Percentiles rank a stretch among this genome's conserved stretches.
These are phyloP conservation scores for Ageneiosus marmoratus DNA, from an alignment of 2,113 vertebrate genomes.

Conservation along the genomic window DNA sequence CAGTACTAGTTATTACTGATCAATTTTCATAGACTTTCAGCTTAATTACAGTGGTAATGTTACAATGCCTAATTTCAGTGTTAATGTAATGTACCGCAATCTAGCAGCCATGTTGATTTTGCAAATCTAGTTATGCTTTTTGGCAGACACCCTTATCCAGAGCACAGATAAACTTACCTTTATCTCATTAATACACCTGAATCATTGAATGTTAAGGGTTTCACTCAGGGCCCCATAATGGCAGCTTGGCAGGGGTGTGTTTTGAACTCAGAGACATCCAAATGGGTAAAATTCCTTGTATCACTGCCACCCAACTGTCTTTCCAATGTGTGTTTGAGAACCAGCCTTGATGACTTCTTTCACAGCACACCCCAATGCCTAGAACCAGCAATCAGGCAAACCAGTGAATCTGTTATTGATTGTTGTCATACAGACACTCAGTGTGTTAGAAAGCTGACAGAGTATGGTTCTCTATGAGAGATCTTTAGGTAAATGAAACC, in stretches of 20 bases:
- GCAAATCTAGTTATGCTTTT: no score
- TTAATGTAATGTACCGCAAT: no score
- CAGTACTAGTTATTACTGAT: neutral
- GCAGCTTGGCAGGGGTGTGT: no score
- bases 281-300: neutral
- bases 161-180: no score
- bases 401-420: no score
- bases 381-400: neutral
- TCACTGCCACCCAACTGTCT: neutral
- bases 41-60: neutral
- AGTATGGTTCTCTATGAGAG: neutral
- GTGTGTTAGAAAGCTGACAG: neutral
- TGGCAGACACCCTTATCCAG: no score
- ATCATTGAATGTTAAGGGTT: no score
- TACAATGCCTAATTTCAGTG: no score
- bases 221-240: no score
- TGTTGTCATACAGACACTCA: no score
- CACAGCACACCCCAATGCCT: neutral
- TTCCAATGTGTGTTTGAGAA: neutral
- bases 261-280: neutral
- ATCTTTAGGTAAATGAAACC: neutral
- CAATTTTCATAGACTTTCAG: neutral
- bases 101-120: no score
- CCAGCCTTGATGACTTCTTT: neutral
- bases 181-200: no score